A percentile compares a stretch with the other conserved stretches of the same genome.
Conservation (phyloP, 2,888 invertebrate genomes). For the Campoletis raptor region DNA sequence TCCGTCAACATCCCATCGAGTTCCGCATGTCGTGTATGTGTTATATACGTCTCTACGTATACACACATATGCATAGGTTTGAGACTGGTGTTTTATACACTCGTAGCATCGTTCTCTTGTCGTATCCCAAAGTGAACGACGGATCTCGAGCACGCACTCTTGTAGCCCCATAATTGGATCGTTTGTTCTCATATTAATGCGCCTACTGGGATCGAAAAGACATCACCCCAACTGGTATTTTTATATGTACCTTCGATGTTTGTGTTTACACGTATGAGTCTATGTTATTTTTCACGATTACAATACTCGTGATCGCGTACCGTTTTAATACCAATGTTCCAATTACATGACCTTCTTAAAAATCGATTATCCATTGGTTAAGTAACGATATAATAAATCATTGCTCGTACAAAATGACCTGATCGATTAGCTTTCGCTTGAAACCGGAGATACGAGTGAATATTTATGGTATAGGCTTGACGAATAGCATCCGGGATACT, state of each 20-base stretch:
- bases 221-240: conserved; percentile 20
- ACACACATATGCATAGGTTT: not conserved
- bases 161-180: conserved; percentile 69
- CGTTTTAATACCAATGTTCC: conserved; percentile 8
- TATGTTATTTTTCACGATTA: conserved; percentile 2
- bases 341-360: conserved; percentile 39
- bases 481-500: not conserved
- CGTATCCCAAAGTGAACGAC: conserved; percentile 63
- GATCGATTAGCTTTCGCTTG: not conserved
- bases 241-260: not conserved
- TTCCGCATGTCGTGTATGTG: conserved; percentile 36
- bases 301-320: conserved; percentile 2
- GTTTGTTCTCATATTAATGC: conserved; percentile 70
- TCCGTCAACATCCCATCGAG: conserved; percentile 57
- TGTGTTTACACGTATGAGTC: not conserved
- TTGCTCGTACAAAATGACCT: not conserved
- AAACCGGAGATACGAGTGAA: not conserved
- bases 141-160: conserved; percentile 66
- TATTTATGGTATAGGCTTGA: not conserved
- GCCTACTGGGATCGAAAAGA: conserved; percentile 42
- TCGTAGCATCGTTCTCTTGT: conserved; percentile 25
- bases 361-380: conserved; percentile 9
- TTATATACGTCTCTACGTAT: conserved; percentile 2
- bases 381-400: conserved; percentile 21
- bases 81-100: conserved; percentile 13